Evolutionary conservation across 2,888 invertebrate genomes (phyloP).

Genomic region (Ophion obscuratus): DNA sequence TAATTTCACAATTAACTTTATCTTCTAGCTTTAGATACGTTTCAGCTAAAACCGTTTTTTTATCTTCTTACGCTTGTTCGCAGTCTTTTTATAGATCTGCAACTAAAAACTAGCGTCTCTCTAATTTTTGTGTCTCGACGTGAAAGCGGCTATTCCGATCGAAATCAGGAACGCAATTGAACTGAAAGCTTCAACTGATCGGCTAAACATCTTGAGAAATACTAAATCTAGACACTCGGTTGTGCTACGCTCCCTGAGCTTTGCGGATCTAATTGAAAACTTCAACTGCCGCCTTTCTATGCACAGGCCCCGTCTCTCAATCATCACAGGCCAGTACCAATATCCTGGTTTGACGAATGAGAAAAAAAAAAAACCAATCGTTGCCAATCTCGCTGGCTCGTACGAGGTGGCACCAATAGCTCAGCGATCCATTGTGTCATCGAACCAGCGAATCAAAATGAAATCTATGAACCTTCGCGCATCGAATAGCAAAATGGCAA

Average conservation of each 20-base stretch:
- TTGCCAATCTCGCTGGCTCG: not conserved
- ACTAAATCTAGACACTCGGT: constrained; percentile 38
- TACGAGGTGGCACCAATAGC: constrained; percentile 24
- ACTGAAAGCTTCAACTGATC: constrained; percentile 1
- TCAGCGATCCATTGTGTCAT: constrained; percentile 11
- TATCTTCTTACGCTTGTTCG: constrained; percentile 1
- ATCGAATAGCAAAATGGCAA: constrained; percentile 60
- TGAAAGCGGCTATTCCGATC: constrained; percentile 83
- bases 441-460: constrained; percentile 14
- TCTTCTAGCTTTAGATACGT: constrained; percentile 24
- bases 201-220: constrained; percentile 24
- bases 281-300: not conserved
- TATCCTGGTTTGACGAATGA: not conserved
- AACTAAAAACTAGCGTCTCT: constrained; percentile 47
- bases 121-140: constrained; percentile 79
- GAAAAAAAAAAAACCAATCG: not conserved
- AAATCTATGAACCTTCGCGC: constrained; percentile 37
- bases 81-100: constrained; percentile 24
- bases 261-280: constrained; percentile 25
- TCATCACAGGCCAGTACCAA: not conserved
- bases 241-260: constrained; percentile 28
- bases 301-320: not conserved
- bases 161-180: constrained; percentile 74
- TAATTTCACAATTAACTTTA: constrained; percentile 37
- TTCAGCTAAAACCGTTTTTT: constrained; percentile 26